Conservation (phyloP, 2,888 invertebrate genomes). For the Dusona sp. region DNA sequence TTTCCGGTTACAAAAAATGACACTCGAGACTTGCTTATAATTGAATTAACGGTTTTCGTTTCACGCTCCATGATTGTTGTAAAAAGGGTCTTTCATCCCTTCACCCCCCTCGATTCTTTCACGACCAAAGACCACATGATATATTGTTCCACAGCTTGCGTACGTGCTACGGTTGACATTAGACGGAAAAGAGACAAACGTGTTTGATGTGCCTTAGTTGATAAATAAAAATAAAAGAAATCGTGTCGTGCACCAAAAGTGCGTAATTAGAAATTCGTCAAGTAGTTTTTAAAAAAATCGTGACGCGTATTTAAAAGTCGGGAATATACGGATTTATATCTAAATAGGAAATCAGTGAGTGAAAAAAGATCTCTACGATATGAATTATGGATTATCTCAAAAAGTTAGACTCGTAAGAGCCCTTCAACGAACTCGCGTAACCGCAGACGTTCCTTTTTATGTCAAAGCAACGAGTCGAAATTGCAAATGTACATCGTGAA, state of each 20-base stretch:
- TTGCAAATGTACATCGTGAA: background rate
- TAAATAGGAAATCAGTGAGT: constrained; percentile 9
- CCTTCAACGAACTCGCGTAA: background rate
- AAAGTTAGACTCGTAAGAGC: background rate
- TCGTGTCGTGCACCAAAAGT: constrained; percentile 28
- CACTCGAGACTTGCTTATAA: background rate
- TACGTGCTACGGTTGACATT: constrained; percentile 37
- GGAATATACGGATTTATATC: background rate
- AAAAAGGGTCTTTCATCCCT: background rate
- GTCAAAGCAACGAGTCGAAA: background rate
- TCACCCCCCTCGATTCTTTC: background rate
- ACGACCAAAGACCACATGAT: constrained; percentile 6
- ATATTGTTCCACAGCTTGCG: constrained; percentile 34
- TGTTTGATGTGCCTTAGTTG: constrained; percentile 21
- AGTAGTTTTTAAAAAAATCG: background rate
- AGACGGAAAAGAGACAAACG: constrained; percentile 27
- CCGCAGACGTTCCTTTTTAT: constrained; percentile 1
- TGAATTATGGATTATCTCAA: background rate
- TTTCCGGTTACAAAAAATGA: background rate
- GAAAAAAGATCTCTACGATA: background rate
- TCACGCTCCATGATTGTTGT: background rate
- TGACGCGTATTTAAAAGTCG: background rate
- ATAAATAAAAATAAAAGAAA: constrained; percentile 5
- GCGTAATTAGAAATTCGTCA: constrained; percentile 37
- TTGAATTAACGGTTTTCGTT: constrained; percentile 7